phyloP scores from a whole-genome alignment of 2,888 invertebrate genomes.

The Sarcophaga caerulescens region DNA sequence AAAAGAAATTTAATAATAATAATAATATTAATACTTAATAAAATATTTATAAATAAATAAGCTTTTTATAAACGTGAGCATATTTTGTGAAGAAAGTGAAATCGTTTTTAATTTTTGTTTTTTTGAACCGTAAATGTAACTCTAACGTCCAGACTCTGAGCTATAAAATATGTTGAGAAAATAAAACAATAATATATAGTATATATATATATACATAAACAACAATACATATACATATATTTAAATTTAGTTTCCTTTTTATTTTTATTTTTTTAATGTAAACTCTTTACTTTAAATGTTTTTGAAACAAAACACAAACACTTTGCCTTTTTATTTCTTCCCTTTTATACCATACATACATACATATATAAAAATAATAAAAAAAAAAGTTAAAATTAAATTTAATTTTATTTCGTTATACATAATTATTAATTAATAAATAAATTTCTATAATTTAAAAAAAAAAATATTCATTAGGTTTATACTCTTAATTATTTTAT shows the following conservation, averaged over 20 bases:
- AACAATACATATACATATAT: not conserved
- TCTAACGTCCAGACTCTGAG: conserved; percentile 28
- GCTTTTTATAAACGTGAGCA: conserved; percentile 54
- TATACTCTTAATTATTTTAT: conserved; percentile 25
- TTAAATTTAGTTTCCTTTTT: not conserved
- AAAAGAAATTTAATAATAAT: not conserved
- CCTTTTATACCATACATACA: conserved; percentile 15
- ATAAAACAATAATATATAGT: not conserved
- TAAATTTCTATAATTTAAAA: conserved; percentile 27
- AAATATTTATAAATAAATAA: not conserved
- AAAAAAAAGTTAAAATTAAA: not conserved
- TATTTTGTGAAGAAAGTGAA: not conserved
- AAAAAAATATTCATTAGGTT: not conserved
- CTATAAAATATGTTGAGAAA: not conserved
- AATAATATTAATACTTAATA: not conserved
- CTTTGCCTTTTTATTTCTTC: conserved; percentile 26
- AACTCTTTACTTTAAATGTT: conserved; percentile 47
- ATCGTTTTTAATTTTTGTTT: not conserved
- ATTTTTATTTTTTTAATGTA: conserved; percentile 30
- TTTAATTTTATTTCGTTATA: conserved; percentile 2
- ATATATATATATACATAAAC: not conserved
- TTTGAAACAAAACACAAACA: conserved; percentile 45
- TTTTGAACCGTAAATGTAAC: not conserved
- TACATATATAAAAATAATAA: not conserved
- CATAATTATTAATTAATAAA: conserved; percentile 21